Percentiles rank a stretch among this genome's conserved stretches.
Conservation (phyloP, 2,797 vertebrate species). For the Halcyon badia region DNA sequence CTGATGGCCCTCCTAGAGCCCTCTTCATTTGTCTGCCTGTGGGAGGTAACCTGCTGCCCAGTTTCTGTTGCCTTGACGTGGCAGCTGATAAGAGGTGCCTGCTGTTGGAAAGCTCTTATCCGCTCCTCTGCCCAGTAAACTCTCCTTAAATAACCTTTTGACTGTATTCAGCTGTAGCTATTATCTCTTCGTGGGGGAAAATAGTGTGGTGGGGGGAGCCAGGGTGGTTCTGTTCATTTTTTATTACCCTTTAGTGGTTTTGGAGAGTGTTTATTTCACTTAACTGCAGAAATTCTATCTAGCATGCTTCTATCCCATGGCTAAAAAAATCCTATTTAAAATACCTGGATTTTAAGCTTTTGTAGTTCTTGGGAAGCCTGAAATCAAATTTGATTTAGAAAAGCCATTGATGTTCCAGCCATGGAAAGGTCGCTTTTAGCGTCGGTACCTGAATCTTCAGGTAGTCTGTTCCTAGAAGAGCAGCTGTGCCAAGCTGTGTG, state of each 20-base stretch:
- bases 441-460: background rate
- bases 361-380: background rate
- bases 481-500: rapidly evolving
- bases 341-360: background rate
- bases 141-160: background rate
- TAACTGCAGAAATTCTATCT: background rate
- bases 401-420: background rate
- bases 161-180: background rate
- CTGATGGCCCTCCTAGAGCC: background rate
- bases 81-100: background rate
- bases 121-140: background rate
- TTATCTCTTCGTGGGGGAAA: background rate
- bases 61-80: background rate
- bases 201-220: rapidly evolving
- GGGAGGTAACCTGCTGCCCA: background rate
- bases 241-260: background rate
- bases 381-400: background rate
- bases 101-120: background rate
- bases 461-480: background rate
- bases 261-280: background rate
- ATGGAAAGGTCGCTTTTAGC: rapidly evolving
- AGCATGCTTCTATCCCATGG: background rate
- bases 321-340: background rate
- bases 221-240: background rate
- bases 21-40: background rate